Percentiles rank a stretch among this genome's conserved stretches.
Evolutionary conservation across 2,888 invertebrate genomes (phyloP).

Genomic region (Argyresthia albistria): DNA sequence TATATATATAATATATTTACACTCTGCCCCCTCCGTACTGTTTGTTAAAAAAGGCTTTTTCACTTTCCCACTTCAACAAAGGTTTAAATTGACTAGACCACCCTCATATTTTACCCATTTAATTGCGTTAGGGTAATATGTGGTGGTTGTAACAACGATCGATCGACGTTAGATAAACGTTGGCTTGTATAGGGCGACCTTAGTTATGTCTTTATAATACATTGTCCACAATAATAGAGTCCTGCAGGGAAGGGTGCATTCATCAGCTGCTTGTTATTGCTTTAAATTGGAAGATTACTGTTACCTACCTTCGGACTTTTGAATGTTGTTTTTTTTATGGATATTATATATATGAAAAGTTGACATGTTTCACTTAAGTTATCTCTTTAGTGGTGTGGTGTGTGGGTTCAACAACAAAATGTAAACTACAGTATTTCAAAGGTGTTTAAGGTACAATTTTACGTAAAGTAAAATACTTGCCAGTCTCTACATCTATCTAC

Average conservation of each 20-base stretch:
- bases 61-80: conserved; percentile 6
- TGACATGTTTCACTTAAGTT: no score
- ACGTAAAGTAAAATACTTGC: no score
- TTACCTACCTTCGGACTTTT: neutral
- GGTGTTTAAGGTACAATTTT: no score
- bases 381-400: no score
- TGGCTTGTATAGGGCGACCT: conserved; percentile 33
- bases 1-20: no score
- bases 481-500: no score
- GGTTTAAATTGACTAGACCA: conserved; percentile 17
- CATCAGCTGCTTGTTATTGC: conserved; percentile 16
- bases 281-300: conserved; percentile 3
- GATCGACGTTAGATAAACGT: conserved; percentile 44
- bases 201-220: conserved; percentile 40
- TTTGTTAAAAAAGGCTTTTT: no score
- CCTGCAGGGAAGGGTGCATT: conserved; percentile 27
- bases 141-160: conserved; percentile 35
- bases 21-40: no score
- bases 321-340: neutral
- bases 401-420: no score
- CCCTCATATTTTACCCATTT: conserved; percentile 32
- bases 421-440: no score
- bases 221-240: conserved; percentile 30
- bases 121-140: conserved; percentile 42
- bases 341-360: no score